A percentile compares a stretch with the other conserved stretches of the same genome.
These are phyloP conservation scores for Engraulis encrasicolus DNA, from an alignment of 2,113 vertebrate species.

Conservation along the genomic window DNA sequence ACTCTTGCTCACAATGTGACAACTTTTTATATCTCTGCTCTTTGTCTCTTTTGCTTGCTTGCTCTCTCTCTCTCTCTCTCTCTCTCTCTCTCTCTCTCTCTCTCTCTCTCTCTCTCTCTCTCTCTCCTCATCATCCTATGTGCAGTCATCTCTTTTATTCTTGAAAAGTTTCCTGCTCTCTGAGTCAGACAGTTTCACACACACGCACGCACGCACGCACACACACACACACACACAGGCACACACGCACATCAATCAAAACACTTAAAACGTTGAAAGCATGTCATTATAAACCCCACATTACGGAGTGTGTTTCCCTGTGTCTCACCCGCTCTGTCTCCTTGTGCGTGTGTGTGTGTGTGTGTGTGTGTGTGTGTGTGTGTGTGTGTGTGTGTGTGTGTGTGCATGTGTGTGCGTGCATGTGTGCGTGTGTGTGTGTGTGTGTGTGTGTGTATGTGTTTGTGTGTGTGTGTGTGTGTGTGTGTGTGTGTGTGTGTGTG, in stretches of 20 bases:
- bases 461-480: not conserved
- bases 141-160: too few relatives aligned
- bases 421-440: not conserved
- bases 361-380: not conserved
- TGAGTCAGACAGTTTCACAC: too few relatives aligned
- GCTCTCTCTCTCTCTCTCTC: not conserved
- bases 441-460: not conserved
- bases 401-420: not conserved
- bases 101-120: not conserved
- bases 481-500: not conserved
- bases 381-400: not conserved
- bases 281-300: too few relatives aligned
- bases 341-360: not conserved
- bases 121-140: not conserved
- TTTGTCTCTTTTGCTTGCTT: not conserved
- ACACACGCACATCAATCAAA: too few relatives aligned
- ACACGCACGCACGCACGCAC: too few relatives aligned
- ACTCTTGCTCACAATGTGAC: too few relatives aligned
- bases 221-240: too few relatives aligned
- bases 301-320: too few relatives aligned
- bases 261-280: too few relatives aligned
- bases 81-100: not conserved
- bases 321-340: not conserved
- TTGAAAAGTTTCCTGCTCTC: too few relatives aligned
- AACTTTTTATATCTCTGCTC: slow-evolving; percentile 7